Evolutionary conservation across 2,113 vertebrate genomes (phyloP), one percentile per base, ranked within the genome.

Genomic region (Choloepus hoffmanni): DNA sequence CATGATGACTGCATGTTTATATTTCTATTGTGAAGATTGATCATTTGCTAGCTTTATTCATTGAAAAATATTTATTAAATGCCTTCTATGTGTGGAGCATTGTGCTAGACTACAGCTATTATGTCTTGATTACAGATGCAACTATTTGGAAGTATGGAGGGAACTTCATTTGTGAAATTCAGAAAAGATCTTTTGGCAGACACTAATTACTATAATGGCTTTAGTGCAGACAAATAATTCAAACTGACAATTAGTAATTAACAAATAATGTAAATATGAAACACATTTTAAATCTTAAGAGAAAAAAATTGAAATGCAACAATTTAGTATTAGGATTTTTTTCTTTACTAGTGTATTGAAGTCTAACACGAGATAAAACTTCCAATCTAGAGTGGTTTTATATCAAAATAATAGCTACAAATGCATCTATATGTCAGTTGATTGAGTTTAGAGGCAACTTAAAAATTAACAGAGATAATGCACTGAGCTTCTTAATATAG

Each of bases 151-250:
- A 92, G 93, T 96, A 96, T 43, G 60, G 63, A 96, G 92, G 85
- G 79, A 90, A 79, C 45, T 89, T 84, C 50, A 79, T 85, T 94
- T 84, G 60, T 74, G 79, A 92, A 93, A 93, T 78, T 93, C 70
- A 86, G 40, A 95, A 91, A 70, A 78, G 62, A 90, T 82, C 94
- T 28, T 60, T 67, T 60, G n/a, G 68, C 43, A 97, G 77, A 91
- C 62, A 72, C 48, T 85, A 95, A 96, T 96, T 95, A 93, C 65
- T 93, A 3, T 83, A 92, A 95, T 94, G 83, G 83, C 96, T 96
- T 45, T 77, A 92, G 36, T 98, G 91, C 93, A 98, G 98, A 97
- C 90, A 98, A 98, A 92, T 86, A 36, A 93, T 85, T 79, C 48
- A 70, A 36, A n/a, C 62, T 76, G n/a, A 89, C 65, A 94, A 85